phyloP scores from a whole-genome alignment of 2,888 invertebrate genomes.

The Synanthedon vespiformis region DNA sequence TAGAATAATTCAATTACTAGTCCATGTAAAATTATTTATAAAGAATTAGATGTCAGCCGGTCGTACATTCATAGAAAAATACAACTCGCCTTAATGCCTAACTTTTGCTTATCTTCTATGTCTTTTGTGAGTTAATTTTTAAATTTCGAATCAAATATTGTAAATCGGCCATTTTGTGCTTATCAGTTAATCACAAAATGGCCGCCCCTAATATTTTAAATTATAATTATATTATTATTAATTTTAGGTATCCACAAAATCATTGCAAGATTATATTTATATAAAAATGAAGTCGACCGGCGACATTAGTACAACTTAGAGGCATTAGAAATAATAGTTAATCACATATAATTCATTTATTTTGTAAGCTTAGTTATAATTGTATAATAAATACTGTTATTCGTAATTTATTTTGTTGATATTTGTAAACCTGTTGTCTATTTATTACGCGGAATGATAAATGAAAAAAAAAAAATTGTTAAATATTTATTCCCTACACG shows the following conservation, averaged over 20 bases:
- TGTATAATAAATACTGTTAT: conserved; percentile 63
- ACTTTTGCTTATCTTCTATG: too few species aligned
- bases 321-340: conserved; percentile 43
- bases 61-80: conserved; percentile 13
- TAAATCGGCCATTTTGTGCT: too few species aligned
- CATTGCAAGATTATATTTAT: too few species aligned
- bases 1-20: conserved; percentile 70
- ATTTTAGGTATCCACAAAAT: too few species aligned
- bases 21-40: conserved; percentile 65
- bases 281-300: conserved; percentile 19
- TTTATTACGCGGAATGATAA: conserved; percentile 57
- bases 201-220: too few species aligned
- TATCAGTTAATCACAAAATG: too few species aligned
- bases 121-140: too few species aligned
- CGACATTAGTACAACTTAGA: conserved; percentile 61
- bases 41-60: conserved; percentile 54
- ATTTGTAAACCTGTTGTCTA: conserved; percentile 71
- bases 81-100: too few species aligned
- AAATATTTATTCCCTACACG: conserved; percentile 51
- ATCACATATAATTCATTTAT: conserved; percentile 37
- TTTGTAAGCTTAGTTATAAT: conserved; percentile 46
- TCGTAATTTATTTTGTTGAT: conserved; percentile 72
- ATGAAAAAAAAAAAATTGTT: conserved; percentile 58
- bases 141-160: too few species aligned
- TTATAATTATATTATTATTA: too few species aligned